Evolutionary conservation across 2,888 invertebrate genomes (phyloP), one percentile per base, ranked within the genome.

Genomic region (Aporophyla nigra): DNA sequence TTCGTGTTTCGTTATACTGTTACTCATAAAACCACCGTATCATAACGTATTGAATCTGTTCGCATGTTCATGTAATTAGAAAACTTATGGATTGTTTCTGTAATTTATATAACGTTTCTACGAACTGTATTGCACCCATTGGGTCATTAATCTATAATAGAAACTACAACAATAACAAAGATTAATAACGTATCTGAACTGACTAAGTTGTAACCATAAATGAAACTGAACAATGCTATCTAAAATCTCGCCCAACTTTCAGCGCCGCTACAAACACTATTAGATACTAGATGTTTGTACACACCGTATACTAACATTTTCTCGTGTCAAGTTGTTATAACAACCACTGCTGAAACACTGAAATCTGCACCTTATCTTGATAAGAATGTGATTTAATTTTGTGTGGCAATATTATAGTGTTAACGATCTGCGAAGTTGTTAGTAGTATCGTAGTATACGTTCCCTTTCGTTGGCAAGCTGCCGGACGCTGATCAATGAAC

Each of bases 401-500:
- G 76, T 80, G 75, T 85, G 74, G 78, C 66, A 74, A 75, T 67
- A 56, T 72, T 51, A 51, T 21, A 24, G 71, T 71, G 69, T 62
- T 87, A 79, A 72, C 61, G 69, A 56, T 71, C 66, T 84, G 73
- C 80, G 62, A 66, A 71, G 68, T 76, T 72, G 53, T 76, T 80
- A 59, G 74, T 70, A 82, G 84, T 86, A 84, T 87, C 90, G 92
- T 90, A 93, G 91, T 84, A 78, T 84, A 84, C 93, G 90, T 93
- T 96, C 96, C 90, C 96, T 96, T 96, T 96, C 96, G 94, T 94
- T 95, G 93, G 94, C 93, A 89, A 88, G 89, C 85, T 86, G 90
- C 90, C 91, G 91, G 87, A 87, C 88, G 88, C 86, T 94, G 95
- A 95, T 96, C 96, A 96, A 96, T 96, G 96, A 91, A 88, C 90